Conservation (phyloP, 2,888 invertebrate species). For the Andrena marginata region DNA sequence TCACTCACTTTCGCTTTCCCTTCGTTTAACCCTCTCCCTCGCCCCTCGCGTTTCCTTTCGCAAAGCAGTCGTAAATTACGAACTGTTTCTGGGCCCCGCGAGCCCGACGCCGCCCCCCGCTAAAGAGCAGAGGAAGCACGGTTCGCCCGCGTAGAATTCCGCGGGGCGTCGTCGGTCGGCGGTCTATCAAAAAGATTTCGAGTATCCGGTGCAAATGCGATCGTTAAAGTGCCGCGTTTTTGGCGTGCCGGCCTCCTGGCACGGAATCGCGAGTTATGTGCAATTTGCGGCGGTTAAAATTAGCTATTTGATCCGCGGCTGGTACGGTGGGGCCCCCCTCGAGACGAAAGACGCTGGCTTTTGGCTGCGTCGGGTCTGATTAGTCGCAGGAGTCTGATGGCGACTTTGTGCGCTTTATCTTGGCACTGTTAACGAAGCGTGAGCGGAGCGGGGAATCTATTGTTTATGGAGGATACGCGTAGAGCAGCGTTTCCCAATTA, state of each 20-base stretch:
- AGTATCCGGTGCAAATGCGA: constrained; percentile 22
- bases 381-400: too few species aligned
- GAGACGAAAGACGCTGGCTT: too few species aligned
- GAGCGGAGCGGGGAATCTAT: too few species aligned
- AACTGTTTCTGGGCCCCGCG: background rate
- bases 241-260: constrained; percentile 35
- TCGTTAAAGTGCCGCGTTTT: constrained; percentile 41
- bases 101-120: background rate
- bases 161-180: background rate
- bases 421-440: too few species aligned
- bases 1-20: constrained; percentile 48
- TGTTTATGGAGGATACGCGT: too few species aligned
- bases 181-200: background rate
- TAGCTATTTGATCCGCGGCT: constrained; percentile 26
- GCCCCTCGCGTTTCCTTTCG: constrained; percentile 22
- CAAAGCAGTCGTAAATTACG: constrained; percentile 52
- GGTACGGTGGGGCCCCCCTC: background rate
- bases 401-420: too few species aligned
- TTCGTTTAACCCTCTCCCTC: background rate
- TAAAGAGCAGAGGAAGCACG: constrained; percentile 10
- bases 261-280: constrained; percentile 36
- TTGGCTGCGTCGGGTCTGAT: too few species aligned
- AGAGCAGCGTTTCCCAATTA: too few species aligned
- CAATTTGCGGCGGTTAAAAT: constrained; percentile 47
- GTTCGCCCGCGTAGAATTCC: background rate